Evolutionary conservation across 2,797 vertebrate genomes (phyloP).

Genomic region (Lithobates sylvaticus): DNA sequence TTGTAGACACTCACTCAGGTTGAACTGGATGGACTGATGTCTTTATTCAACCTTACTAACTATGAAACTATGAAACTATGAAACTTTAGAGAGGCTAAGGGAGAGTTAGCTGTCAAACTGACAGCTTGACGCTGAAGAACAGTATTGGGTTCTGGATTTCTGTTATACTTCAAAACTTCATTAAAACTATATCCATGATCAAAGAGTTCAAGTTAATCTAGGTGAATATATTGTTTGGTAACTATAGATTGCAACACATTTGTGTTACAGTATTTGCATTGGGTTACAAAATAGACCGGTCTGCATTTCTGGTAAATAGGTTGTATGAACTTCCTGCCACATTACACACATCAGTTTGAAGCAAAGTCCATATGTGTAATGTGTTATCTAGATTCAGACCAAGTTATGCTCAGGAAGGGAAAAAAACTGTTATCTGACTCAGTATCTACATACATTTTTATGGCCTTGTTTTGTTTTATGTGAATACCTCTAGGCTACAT

Average conservation of each 20-base stretch:
- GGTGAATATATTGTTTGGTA: background rate
- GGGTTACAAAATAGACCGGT: background rate
- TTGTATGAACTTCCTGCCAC: constrained; percentile 6
- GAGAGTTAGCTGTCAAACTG: too few relatives aligned
- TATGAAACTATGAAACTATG: too few relatives aligned
- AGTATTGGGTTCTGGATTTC: too few relatives aligned
- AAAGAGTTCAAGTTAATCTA: background rate
- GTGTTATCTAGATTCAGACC: background rate
- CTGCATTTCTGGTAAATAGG: background rate
- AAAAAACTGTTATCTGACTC: background rate
- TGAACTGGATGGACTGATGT: too few relatives aligned
- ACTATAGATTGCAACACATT: background rate
- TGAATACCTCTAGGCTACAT: background rate
- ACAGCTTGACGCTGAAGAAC: too few relatives aligned
- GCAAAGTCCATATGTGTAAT: background rate
- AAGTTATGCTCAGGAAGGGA: background rate
- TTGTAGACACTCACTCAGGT: too few relatives aligned
- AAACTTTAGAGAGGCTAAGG: too few relatives aligned
- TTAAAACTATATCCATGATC: too few relatives aligned
- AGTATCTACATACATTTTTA: background rate
- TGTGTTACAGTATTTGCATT: background rate
- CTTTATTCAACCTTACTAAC: too few relatives aligned
- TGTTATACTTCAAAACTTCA: too few relatives aligned
- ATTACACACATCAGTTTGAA: background rate
- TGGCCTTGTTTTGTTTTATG: too few relatives aligned